phyloP scores from a whole-genome alignment of 2,888 invertebrate genomes.

The Diaprepes abbreviatus region DNA sequence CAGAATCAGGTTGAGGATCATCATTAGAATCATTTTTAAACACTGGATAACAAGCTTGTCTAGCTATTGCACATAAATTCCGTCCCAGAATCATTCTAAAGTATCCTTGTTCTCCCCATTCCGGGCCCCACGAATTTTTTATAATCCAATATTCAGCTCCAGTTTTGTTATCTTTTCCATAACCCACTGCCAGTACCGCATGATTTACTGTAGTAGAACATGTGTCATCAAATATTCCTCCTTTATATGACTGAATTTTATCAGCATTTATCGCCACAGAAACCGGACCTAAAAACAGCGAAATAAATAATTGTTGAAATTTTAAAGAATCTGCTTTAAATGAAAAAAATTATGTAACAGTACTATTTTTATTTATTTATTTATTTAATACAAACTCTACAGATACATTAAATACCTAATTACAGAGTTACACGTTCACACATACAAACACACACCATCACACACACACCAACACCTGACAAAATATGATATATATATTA shows the following conservation, averaged over 20 bases:
- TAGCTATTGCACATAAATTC: constrained; percentile 23
- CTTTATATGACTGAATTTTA: background rate
- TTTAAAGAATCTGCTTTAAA: too few relatives aligned
- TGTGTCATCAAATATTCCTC: constrained; percentile 14
- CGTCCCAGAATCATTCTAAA: constrained; percentile 13
- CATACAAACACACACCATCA: too few relatives aligned
- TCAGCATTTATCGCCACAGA: constrained; percentile 29
- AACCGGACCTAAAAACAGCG: constrained; percentile 35
- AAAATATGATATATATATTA: too few relatives aligned
- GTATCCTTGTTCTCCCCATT: constrained; percentile 28
- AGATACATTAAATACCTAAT: too few relatives aligned
- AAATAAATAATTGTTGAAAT: too few relatives aligned
- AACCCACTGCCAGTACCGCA: constrained; percentile 34
- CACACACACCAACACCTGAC: too few relatives aligned
- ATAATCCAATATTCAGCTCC: constrained; percentile 28
- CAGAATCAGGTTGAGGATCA: too few relatives aligned
- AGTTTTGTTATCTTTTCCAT: constrained; percentile 12
- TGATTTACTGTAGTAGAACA: constrained; percentile 26
- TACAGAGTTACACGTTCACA: too few relatives aligned
- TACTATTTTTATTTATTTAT: too few relatives aligned
- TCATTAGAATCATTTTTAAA: background rate
- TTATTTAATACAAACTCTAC: too few relatives aligned
- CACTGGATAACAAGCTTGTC: constrained; percentile 30
- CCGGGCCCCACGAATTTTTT: constrained; percentile 33
- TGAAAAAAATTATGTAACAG: too few relatives aligned